phyloP scores from a whole-genome alignment of 2,888 invertebrate species.

The Trissolcus japonicus region DNA sequence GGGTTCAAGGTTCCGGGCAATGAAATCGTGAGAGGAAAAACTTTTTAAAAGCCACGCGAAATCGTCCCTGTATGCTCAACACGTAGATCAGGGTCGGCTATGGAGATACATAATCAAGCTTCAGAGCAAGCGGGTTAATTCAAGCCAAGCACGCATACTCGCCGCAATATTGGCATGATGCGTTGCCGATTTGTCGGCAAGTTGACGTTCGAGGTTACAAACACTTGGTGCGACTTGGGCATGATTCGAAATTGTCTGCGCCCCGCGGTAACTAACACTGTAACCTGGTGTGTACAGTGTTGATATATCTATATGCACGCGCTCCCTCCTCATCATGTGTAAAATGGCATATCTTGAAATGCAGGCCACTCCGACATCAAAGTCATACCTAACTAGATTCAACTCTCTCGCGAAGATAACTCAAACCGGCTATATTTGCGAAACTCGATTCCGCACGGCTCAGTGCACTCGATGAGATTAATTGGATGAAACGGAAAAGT shows the following conservation, averaged over 20 bases:
- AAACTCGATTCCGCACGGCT: conserved; percentile 39
- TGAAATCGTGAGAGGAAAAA: conserved; percentile 21
- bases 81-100: conserved; percentile 27
- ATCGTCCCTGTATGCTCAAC: conserved; percentile 27
- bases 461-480: conserved; percentile 51
- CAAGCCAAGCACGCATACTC: conserved; percentile 68
- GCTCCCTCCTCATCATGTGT: conserved; percentile 63
- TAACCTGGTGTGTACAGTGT: too few species aligned
- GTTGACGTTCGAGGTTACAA: conserved; percentile 60
- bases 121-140: conserved; percentile 69
- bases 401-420: conserved; percentile 20
- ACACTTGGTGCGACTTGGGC: conserved; percentile 28
- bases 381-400: conserved; percentile 57
- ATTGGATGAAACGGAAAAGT: conserved; percentile 51
- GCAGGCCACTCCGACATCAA: conserved; percentile 57
- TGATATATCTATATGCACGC: conserved; percentile 64
- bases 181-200: conserved; percentile 59
- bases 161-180: conserved; percentile 67
- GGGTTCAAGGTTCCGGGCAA: conserved; percentile 19
- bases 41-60: conserved; percentile 41
- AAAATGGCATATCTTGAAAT: conserved; percentile 69
- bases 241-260: conserved; percentile 64
- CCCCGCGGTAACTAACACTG: conserved; percentile 67
- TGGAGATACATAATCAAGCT: conserved; percentile 66
- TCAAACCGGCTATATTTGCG: conserved; percentile 11